phyloP scores from a whole-genome alignment of 2,113 vertebrate species.

The Gallinago media region DNA sequence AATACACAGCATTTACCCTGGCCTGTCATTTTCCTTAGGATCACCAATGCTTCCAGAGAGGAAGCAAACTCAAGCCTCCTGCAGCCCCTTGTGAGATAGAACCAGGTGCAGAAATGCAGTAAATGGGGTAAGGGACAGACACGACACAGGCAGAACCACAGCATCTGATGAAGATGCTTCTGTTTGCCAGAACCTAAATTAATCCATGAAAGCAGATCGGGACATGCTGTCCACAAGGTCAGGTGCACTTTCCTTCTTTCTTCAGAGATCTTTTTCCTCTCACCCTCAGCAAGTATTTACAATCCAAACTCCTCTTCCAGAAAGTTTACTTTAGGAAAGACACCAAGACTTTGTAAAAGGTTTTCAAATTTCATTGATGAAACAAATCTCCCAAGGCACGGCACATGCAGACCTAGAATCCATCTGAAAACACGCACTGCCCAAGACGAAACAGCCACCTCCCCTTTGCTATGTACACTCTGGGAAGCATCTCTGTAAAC shows the following conservation, averaged over 20 bases:
- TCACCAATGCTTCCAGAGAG: background rate
- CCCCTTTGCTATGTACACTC: slow-evolving; percentile 41
- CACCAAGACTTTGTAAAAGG: background rate
- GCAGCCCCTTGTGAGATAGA: background rate
- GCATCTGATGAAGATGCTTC: background rate
- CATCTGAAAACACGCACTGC: background rate
- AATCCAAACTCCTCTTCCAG: background rate
- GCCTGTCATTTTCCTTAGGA: background rate
- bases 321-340: background rate
- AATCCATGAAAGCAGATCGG: background rate
- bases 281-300: background rate
- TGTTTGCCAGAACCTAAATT: background rate
- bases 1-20: background rate
- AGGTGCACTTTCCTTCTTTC: background rate
- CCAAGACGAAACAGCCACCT: background rate
- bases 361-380: background rate
- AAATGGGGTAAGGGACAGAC: background rate
- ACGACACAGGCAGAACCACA: background rate
- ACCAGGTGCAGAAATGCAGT: background rate
- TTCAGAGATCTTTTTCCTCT: background rate
- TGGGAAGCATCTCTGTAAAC: slow-evolving; percentile 48
- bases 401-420: background rate
- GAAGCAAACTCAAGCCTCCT: background rate
- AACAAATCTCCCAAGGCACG: background rate
- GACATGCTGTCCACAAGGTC: background rate